These are phyloP conservation scores for Eristalis intricaria DNA, from an alignment of 2,888 invertebrate genomes.

Conservation along the genomic window DNA sequence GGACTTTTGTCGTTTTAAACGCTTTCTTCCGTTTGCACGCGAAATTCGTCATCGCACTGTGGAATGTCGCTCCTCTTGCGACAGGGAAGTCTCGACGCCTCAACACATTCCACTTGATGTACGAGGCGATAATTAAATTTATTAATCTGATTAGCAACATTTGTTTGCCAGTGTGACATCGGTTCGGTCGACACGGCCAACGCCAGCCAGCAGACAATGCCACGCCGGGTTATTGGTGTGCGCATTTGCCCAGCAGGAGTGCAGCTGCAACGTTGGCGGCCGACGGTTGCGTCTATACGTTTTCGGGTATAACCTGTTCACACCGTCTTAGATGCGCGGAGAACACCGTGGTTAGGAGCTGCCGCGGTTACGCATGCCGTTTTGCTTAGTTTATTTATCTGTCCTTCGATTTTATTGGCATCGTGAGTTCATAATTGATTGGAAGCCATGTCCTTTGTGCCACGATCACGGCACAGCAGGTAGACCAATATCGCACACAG, in stretches of 20 bases:
- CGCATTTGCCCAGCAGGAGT: slow-evolving; percentile 56
- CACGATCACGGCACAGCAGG: slow-evolving; percentile 19
- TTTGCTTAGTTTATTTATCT: slow-evolving; percentile 51
- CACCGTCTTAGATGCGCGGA: slow-evolving; percentile 33
- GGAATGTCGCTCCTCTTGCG: slow-evolving; percentile 38
- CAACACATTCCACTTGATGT: slow-evolving; percentile 50
- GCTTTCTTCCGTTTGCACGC: slow-evolving; percentile 20
- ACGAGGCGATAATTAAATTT: slow-evolving; percentile 73
- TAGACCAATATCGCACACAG: slow-evolving; percentile 15
- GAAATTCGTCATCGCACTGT: slow-evolving; percentile 54
- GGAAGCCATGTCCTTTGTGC: slow-evolving; percentile 59
- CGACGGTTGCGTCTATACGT: background rate
- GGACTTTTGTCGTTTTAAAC: background rate
- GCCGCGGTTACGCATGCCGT: slow-evolving; percentile 53
- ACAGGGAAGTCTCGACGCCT: background rate
- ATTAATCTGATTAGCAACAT: slow-evolving; percentile 71
- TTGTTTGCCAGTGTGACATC: slow-evolving; percentile 55
- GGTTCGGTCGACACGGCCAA: slow-evolving; percentile 14
- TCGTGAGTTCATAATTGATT: slow-evolving; percentile 62
- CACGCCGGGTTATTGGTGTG: slow-evolving; percentile 16
- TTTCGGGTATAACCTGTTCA: slow-evolving; percentile 49
- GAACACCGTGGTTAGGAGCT: slow-evolving; percentile 56
- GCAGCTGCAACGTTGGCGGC: slow-evolving; percentile 43
- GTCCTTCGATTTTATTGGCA: slow-evolving; percentile 60
- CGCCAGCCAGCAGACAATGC: slow-evolving; percentile 16